phyloP scores from a whole-genome alignment of 2,113 vertebrate species.

The Corynorhinus townsendii region DNA sequence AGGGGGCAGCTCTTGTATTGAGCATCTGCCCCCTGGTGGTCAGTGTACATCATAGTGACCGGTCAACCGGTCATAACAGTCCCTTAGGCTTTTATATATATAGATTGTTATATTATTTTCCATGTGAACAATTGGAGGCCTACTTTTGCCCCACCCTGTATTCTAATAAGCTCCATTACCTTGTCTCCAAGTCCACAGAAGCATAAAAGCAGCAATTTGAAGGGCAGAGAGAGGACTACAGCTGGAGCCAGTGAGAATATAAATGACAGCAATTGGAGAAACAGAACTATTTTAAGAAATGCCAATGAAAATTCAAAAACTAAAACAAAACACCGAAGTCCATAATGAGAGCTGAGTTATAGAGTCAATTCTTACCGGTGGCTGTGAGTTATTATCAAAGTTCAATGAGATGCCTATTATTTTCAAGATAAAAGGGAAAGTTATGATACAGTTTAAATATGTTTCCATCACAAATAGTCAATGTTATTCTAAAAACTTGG shows the following conservation, averaged over 20 bases:
- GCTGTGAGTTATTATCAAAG: neutral
- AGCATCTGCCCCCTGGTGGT: too few relatives aligned
- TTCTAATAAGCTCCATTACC: neutral
- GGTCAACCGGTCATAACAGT: too few relatives aligned
- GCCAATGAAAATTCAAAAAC: neutral
- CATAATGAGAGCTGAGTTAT: neutral
- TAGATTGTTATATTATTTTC: neutral
- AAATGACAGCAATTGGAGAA: neutral
- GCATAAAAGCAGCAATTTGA: neutral
- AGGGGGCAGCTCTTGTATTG: too few relatives aligned
- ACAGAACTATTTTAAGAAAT: neutral
- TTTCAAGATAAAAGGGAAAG: neutral
- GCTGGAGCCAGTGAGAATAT: neutral
- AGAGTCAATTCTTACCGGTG: neutral
- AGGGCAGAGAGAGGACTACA: neutral
- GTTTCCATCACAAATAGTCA: conserved; percentile 17
- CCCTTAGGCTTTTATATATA: too few relatives aligned
- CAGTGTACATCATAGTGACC: too few relatives aligned
- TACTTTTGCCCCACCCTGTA: neutral
- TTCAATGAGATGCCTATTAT: neutral
- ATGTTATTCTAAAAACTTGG: conserved; percentile 23
- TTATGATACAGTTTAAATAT: neutral
- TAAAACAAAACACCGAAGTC: neutral
- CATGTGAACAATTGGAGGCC: neutral
- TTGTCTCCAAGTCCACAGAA: neutral